Conservation (phyloP, 2,113 vertebrate genomes). For the Arvicanthis niloticus region DNA sequence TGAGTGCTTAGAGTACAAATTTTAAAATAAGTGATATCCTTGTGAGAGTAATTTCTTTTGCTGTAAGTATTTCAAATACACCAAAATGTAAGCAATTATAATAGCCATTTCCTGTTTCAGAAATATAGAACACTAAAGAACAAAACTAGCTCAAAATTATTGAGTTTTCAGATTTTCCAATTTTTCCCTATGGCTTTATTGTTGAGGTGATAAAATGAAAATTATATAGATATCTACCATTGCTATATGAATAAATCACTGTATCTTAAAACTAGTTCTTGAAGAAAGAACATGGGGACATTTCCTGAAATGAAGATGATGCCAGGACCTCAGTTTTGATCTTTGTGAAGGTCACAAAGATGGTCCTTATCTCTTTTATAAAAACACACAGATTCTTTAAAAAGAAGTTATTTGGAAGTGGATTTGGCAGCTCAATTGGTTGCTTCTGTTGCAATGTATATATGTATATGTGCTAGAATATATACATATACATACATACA, state of each 20-base stretch:
- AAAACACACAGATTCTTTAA: constrained; percentile 23
- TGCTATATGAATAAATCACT: constrained; percentile 18
- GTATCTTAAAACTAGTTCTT: neutral
- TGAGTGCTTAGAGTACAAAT: neutral
- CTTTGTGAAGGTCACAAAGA: constrained; percentile 33
- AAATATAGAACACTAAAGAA: neutral
- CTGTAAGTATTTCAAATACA: constrained; percentile 16
- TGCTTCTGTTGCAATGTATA: too few relatives aligned
- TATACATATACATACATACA: too few relatives aligned
- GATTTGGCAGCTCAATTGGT: neutral
- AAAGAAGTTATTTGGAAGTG: constrained; percentile 31
- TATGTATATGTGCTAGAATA: too few relatives aligned
- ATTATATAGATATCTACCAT: neutral
- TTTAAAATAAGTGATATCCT: neutral
- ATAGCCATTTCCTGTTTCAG: neutral
- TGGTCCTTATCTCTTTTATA: neutral
- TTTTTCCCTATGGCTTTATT: constrained; percentile 11
- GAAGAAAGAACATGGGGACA: neutral
- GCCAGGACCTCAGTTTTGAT: neutral
- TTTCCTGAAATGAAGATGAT: neutral
- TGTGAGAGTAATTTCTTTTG: neutral
- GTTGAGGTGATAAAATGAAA: constrained; percentile 21
- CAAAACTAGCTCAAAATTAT: neutral
- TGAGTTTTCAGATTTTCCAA: neutral
- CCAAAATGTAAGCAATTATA: neutral